These are phyloP conservation scores for Colaptes auratus DNA, from an alignment of 2,113 vertebrate species.

Conservation along the genomic window DNA sequence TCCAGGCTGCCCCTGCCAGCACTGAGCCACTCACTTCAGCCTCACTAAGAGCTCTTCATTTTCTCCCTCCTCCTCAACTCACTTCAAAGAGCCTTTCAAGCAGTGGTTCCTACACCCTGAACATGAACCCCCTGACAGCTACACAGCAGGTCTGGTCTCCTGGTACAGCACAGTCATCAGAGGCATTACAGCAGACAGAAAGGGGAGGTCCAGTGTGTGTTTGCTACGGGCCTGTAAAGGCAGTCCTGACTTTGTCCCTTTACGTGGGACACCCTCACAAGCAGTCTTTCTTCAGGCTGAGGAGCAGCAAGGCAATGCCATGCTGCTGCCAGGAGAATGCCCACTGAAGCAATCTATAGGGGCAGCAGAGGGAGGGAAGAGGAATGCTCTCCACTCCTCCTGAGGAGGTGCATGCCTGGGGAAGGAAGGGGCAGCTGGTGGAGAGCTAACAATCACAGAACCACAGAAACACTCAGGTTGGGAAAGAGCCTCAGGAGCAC, in stretches of 20 bases:
- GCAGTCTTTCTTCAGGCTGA: neutral
- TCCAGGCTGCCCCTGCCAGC: neutral
- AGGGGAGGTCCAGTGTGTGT: neutral
- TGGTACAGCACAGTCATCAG: neutral
- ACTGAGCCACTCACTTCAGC: neutral
- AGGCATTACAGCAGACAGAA: neutral
- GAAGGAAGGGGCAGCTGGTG: neutral
- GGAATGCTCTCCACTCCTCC: rapidly evolving
- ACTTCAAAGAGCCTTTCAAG: neutral
- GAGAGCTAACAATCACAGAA: neutral
- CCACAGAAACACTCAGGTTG: no score
- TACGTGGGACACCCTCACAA: neutral
- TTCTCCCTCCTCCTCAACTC: neutral
- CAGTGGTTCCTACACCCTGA: neutral
- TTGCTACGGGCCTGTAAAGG: neutral
- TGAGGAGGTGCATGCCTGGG: neutral
- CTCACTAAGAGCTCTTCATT: neutral
- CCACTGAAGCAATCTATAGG: neutral
- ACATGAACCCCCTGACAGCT: neutral
- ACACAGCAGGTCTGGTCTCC: neutral
- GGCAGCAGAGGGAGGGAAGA: neutral
- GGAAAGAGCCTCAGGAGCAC: no score
- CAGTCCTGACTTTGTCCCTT: neutral
- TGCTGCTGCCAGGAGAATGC: neutral
- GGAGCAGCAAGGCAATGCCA: neutral